phyloP scores from a whole-genome alignment of 2,888 invertebrate species.

The Nebria salina region DNA sequence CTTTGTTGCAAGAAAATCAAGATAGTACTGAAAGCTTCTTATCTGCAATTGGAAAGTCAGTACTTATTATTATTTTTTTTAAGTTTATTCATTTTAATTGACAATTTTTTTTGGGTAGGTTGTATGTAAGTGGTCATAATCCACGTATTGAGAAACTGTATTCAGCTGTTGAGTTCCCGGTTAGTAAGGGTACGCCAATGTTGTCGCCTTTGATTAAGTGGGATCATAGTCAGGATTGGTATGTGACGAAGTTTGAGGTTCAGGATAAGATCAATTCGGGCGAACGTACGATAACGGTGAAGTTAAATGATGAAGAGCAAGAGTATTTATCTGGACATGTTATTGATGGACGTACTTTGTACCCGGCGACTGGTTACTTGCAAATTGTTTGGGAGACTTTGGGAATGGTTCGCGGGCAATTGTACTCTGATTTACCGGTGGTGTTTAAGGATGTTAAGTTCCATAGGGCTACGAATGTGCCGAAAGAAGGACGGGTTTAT shows the following conservation, averaged over 20 bases:
- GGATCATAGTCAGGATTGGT: conserved; percentile 85
- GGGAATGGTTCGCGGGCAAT: conserved; percentile 59
- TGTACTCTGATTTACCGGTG: conserved; percentile 64
- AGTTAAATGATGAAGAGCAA: conserved; percentile 72
- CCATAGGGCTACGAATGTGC: conserved; percentile 67
- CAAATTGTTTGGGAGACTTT: conserved; percentile 67
- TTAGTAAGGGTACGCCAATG: conserved; percentile 86
- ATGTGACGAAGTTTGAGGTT: conserved; percentile 74
- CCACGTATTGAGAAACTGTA: conserved; percentile 81
- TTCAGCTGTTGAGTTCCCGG: conserved; percentile 80
- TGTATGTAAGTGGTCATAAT: conserved; percentile 81
- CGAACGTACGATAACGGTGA: conserved; percentile 70
- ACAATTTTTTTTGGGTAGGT: conserved; percentile 62
- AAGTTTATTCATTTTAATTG: background rate
- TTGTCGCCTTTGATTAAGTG: conserved; percentile 85
- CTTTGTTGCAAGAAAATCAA: conserved; percentile 69
- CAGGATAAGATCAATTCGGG: conserved; percentile 75
- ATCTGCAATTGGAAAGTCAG: conserved; percentile 62
- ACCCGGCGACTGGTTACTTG: conserved; percentile 72
- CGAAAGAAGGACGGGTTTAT: conserved; percentile 57
- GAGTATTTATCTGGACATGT: conserved; percentile 82
- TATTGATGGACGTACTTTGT: conserved; percentile 80
- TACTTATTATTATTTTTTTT: conserved; percentile 53
- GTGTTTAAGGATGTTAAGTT: conserved; percentile 70
- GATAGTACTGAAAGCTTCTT: conserved; percentile 62